These are phyloP conservation scores for Zoanthus gigantus DNA, from an alignment of 92 coral and sea anemone species.

Conservation along the genomic window DNA sequence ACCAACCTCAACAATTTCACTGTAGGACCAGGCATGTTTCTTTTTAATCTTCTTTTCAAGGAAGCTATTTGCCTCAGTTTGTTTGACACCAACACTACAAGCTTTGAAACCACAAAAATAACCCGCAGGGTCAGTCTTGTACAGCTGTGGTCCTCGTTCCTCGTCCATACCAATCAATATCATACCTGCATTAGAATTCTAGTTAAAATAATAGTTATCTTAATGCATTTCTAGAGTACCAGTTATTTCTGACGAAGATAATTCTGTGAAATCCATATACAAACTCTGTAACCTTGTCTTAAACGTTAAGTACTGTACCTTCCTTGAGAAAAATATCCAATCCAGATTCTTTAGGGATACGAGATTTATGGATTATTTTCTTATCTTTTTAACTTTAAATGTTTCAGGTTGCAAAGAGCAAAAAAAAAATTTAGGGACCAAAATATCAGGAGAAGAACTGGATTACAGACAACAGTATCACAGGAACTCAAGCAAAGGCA, in stretches of 20 bases:
- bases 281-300: too few species aligned
- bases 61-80: constrained; percentile 99
- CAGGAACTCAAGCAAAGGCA: too few species aligned
- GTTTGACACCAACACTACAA: constrained; percentile 94
- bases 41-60: constrained; percentile 98
- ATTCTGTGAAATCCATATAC: not conserved
- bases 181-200: constrained; percentile 72
- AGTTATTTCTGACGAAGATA: not conserved
- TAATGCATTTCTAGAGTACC: not conserved
- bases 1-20: constrained; percentile 92
- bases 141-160: constrained; percentile 95
- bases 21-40: constrained; percentile 96
- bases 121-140: constrained; percentile 99
- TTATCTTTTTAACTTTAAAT: too few species aligned
- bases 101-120: constrained; percentile 99
- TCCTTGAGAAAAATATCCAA: too few species aligned
- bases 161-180: constrained; percentile 95
- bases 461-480: too few species aligned
- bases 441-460: too few species aligned
- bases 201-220: not conserved
- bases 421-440: not conserved
- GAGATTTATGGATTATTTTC: too few species aligned
- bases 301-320: too few species aligned
- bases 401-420: not conserved
- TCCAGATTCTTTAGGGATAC: too few species aligned